A percentile compares a stretch with the other conserved stretches of the same genome.
phyloP scores from a whole-genome alignment of 2,797 vertebrate genomes.

The Buphagus erythrorhynchus region DNA sequence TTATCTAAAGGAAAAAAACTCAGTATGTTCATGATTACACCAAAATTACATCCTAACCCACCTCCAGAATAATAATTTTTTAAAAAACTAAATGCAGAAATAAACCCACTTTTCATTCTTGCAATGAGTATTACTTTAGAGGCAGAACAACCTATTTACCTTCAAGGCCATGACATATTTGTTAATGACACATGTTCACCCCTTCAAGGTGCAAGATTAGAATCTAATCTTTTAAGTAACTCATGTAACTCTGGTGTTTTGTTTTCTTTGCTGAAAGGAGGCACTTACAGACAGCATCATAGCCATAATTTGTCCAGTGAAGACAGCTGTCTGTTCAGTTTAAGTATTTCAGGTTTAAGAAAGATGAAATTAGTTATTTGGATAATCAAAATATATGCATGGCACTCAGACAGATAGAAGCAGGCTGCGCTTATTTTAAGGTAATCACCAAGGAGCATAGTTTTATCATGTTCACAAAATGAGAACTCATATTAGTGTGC shows the following conservation, averaged over 20 bases:
- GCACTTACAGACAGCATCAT: neutral
- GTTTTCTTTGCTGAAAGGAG: neutral
- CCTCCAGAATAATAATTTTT: neutral
- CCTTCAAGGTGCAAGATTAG: neutral
- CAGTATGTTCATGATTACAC: neutral
- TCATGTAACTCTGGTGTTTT: neutral
- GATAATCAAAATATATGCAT: neutral
- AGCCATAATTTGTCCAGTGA: neutral
- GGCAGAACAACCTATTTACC: slow-evolving; percentile 34
- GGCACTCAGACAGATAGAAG: neutral
- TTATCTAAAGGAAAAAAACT: neutral
- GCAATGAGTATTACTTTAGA: neutral
- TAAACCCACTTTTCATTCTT: neutral
- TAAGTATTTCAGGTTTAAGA: neutral
- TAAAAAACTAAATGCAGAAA: neutral
- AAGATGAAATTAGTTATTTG: neutral
- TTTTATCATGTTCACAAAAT: neutral
- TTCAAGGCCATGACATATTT: slow-evolving; percentile 27
- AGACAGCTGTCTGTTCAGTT: neutral
- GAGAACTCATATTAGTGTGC: neutral
- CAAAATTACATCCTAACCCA: neutral
- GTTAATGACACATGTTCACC: neutral
- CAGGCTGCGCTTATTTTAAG: neutral
- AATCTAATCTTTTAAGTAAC: neutral
- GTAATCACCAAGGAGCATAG: neutral